These are phyloP conservation scores for Promerops cafer DNA, from an alignment of 2,113 vertebrate genomes.

Conservation along the genomic window DNA sequence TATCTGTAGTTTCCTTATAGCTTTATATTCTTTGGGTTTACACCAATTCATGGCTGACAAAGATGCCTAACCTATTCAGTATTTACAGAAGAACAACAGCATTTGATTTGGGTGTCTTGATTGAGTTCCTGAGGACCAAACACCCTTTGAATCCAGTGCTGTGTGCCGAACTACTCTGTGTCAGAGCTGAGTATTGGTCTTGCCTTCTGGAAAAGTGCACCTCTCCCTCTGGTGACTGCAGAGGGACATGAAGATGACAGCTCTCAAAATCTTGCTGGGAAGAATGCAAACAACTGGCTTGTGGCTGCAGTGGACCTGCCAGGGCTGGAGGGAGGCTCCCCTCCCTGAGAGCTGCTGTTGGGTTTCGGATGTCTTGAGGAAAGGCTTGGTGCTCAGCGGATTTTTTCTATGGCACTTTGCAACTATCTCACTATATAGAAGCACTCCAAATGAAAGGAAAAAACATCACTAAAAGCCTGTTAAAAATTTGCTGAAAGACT, in stretches of 20 bases:
- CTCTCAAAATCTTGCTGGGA: background rate
- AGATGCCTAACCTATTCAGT: background rate
- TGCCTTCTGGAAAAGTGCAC: background rate
- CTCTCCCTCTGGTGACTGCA: background rate
- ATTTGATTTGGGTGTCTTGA: background rate
- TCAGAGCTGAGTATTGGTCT: background rate
- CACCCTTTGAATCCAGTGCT: background rate
- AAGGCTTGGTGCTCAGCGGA: background rate
- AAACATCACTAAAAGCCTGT: background rate
- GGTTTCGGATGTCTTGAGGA: background rate
- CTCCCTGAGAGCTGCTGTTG: background rate
- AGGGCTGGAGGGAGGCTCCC: background rate
- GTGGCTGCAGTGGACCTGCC: background rate
- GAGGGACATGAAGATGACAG: background rate
- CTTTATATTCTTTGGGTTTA: background rate
- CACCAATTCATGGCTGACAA: background rate
- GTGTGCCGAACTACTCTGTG: rapidly evolving
- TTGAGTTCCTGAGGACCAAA: background rate
- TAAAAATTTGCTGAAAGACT: background rate
- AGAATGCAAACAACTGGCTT: background rate
- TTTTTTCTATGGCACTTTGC: background rate
- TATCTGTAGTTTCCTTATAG: background rate
- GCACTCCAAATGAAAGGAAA: background rate
- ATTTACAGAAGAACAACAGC: background rate
- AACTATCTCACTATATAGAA: background rate